Evolutionary conservation across 2,888 invertebrate species (phyloP).

Genomic region (Tetheella fluctuosa): DNA sequence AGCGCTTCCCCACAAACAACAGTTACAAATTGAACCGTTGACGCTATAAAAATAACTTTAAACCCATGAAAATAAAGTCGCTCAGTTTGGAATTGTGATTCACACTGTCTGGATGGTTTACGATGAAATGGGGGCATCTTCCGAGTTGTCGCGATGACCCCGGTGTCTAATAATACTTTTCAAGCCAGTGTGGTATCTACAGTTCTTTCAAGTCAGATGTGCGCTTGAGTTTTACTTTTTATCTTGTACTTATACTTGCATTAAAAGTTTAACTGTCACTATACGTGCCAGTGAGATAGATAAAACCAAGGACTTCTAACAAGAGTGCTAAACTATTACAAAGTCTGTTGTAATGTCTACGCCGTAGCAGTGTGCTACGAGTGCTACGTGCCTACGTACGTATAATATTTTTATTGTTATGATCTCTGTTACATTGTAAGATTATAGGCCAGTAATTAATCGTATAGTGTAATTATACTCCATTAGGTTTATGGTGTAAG

Average conservation of each 20-base stretch:
- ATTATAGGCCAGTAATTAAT: neutral
- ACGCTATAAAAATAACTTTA: conserved; percentile 24
- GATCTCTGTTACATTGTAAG: conserved; percentile 3
- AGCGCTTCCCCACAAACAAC: conserved; percentile 21
- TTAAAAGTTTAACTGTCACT: neutral
- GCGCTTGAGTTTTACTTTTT: neutral
- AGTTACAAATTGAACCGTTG: conserved; percentile 33
- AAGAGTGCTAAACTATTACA: neutral
- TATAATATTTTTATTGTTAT: conserved; percentile 10
- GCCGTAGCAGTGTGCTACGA: conserved; percentile 42
- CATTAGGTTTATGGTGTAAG: no score
- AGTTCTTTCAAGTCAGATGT: neutral
- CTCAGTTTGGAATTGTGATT: conserved; percentile 20
- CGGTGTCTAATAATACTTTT: conserved; percentile 62
- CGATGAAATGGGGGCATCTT: conserved; percentile 63
- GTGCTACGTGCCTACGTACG: conserved; percentile 28
- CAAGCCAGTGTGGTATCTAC: conserved; percentile 35
- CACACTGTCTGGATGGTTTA: conserved; percentile 36
- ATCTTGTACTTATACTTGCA: neutral
- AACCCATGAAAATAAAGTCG: conserved; percentile 1
- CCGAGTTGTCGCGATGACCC: conserved; percentile 58
- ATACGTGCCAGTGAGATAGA: neutral
- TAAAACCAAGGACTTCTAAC: neutral
- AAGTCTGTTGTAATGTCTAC: conserved; percentile 43
- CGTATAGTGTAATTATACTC: neutral